These are phyloP conservation scores for Hypanus sabinus DNA, from an alignment of 2,113 vertebrate species.

Conservation along the genomic window DNA sequence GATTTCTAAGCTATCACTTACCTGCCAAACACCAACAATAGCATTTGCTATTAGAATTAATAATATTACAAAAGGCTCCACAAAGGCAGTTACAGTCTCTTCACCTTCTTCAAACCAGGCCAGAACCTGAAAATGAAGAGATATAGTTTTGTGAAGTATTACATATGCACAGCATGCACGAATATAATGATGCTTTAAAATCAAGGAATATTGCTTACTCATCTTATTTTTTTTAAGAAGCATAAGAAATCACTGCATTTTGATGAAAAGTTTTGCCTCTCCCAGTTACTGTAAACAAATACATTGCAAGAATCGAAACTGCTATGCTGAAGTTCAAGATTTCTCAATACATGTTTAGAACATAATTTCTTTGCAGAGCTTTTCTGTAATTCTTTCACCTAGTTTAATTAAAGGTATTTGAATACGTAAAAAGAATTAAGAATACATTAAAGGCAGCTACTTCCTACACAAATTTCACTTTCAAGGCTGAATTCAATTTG, in stretches of 20 bases:
- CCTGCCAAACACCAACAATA: slow-evolving; percentile 98
- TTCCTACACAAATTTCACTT: background rate
- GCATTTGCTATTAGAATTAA: slow-evolving; percentile 98
- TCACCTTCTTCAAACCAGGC: slow-evolving; percentile 99
- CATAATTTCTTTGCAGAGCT: background rate
- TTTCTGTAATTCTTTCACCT: background rate
- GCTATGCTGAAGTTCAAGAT: background rate
- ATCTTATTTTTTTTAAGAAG: too few species aligned
- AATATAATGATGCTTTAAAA: too few species aligned
- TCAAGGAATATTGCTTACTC: too few species aligned
- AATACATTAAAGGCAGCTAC: background rate
- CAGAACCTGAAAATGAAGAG: slow-evolving; percentile 73
- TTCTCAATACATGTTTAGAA: background rate
- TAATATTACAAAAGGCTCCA: slow-evolving; percentile 98
- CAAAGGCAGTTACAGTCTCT: slow-evolving; percentile 96
- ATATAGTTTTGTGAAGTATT: background rate
- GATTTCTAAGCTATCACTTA: slow-evolving; percentile 52
- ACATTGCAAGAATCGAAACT: background rate
- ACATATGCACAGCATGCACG: too few species aligned
- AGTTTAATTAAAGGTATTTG: background rate
- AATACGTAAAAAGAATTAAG: background rate
- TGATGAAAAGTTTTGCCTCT: background rate
- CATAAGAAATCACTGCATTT: background rate
- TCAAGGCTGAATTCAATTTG: background rate
- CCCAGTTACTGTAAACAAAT: background rate